These are phyloP conservation scores for Drosophila simulans DNA, from an alignment of 1,140 invertebrate species.

Conservation along the genomic window DNA sequence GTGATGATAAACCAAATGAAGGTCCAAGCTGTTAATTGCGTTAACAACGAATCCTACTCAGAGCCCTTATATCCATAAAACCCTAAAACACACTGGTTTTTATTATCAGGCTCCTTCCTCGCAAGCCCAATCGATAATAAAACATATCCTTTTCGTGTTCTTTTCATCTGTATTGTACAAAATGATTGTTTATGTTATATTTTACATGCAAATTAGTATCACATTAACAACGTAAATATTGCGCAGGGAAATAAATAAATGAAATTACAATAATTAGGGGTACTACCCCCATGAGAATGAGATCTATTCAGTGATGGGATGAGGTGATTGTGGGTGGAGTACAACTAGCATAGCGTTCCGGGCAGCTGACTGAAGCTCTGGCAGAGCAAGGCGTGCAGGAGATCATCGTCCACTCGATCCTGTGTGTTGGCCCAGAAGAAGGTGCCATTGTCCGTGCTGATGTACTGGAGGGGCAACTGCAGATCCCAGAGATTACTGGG, in stretches of 20 bases:
- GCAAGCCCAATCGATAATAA: not conserved
- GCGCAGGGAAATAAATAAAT: slow-evolving; percentile 68
- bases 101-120: not conserved
- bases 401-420: slow-evolving; percentile 74
- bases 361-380: slow-evolving; percentile 72
- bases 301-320: slow-evolving; percentile 51
- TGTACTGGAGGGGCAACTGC: slow-evolving; percentile 69
- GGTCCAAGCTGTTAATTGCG: not conserved
- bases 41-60: not conserved
- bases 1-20: not conserved
- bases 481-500: slow-evolving; percentile 45
- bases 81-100: not conserved
- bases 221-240: slow-evolving; percentile 78
- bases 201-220: slow-evolving; percentile 78
- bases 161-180: slow-evolving; percentile 35
- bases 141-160: slow-evolving; percentile 4
- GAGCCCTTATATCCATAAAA: not conserved
- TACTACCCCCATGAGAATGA: slow-evolving; percentile 43
- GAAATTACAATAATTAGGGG: slow-evolving; percentile 50
- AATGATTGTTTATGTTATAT: slow-evolving; percentile 57
- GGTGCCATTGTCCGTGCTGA: slow-evolving; percentile 79
- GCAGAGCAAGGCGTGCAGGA: slow-evolving; percentile 70
- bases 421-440: slow-evolving; percentile 79
- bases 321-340: not conserved
- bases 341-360: slow-evolving; percentile 62